Evolutionary conservation across 23 tunicate species (phyloP).

Genomic region (Pegea sp.): DNA sequence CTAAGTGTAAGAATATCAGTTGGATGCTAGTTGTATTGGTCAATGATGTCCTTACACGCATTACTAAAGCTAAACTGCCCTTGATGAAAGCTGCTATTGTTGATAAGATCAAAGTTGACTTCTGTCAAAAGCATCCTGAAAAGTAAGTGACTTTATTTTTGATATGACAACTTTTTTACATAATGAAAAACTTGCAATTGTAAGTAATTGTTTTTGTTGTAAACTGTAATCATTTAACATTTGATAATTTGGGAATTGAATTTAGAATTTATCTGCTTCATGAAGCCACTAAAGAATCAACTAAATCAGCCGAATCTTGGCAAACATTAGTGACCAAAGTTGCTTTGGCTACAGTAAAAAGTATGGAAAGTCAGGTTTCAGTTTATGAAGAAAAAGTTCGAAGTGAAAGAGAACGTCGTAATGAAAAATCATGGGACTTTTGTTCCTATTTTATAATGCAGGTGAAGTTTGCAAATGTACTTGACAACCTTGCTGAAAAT

Average conservation of each 20-base stretch:
- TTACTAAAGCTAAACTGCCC: constrained; percentile 45
- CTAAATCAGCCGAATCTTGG: constrained; percentile 68
- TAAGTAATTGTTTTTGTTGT: too few species aligned
- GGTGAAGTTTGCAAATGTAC: constrained; percentile 7
- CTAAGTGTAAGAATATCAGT: constrained; percentile 8
- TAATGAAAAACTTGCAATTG: constrained; percentile 1
- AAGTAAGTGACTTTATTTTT: constrained; percentile 10
- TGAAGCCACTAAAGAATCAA: constrained; percentile 50
- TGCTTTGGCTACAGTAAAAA: constrained; percentile 36
- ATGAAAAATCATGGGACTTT: constrained; percentile 87
- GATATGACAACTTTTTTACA: not conserved
- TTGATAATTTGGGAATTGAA: not conserved
- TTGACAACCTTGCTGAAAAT: not conserved
- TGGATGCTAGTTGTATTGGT: constrained; percentile 62
- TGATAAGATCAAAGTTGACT: constrained; percentile 72
- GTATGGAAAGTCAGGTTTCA: constrained; percentile 55
- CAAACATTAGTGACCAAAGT: constrained; percentile 25
- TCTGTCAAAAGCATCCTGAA: constrained; percentile 63
- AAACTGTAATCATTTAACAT: not conserved
- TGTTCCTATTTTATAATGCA: constrained; percentile 76
- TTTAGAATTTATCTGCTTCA: constrained; percentile 41
- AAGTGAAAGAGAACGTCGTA: constrained; percentile 65
- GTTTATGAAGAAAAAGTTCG: constrained; percentile 68
- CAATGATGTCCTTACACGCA: constrained; percentile 22
- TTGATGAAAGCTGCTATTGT: constrained; percentile 23